phyloP scores from a whole-genome alignment of 2,888 invertebrate species.

The Scrobipalpa costella region DNA sequence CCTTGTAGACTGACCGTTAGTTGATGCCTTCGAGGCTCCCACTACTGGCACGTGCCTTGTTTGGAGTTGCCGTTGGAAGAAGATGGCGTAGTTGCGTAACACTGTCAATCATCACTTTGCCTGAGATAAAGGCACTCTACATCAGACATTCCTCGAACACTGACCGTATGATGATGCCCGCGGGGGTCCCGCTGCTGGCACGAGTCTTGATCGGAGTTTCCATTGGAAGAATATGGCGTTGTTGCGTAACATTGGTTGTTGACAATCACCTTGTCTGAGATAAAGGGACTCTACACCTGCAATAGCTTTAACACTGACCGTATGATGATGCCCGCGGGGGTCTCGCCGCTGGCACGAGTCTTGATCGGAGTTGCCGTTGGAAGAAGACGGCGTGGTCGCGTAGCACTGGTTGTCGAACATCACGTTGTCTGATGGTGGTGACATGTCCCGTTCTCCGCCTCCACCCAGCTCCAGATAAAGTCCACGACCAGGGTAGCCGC shows the following conservation, averaged over 20 bases:
- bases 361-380: constrained; percentile 95
- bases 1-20: constrained; percentile 82
- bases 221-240: constrained; percentile 91
- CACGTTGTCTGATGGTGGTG: constrained; percentile 95
- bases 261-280: constrained; percentile 95
- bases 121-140: too few relatives aligned
- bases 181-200: too few relatives aligned
- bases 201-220: background rate
- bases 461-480: constrained; percentile 87
- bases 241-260: constrained; percentile 98
- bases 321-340: constrained; percentile 84
- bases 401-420: constrained; percentile 98
- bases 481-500: constrained; percentile 86
- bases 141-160: too few relatives aligned
- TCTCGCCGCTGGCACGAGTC: constrained; percentile 85
- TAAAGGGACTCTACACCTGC: constrained; percentile 72
- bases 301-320: constrained; percentile 56
- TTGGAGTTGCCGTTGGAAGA: constrained; percentile 96
- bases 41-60: constrained; percentile 87
- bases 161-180: background rate
- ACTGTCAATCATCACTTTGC: constrained; percentile 96
- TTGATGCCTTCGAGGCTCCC: constrained; percentile 83
- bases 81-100: constrained; percentile 96
- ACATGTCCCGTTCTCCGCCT: constrained; percentile 84
- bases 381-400: constrained; percentile 96